These are phyloP conservation scores for Rhegmatorhina hoffmannsi DNA, from an alignment of 2,113 vertebrate genomes.

Conservation along the genomic window DNA sequence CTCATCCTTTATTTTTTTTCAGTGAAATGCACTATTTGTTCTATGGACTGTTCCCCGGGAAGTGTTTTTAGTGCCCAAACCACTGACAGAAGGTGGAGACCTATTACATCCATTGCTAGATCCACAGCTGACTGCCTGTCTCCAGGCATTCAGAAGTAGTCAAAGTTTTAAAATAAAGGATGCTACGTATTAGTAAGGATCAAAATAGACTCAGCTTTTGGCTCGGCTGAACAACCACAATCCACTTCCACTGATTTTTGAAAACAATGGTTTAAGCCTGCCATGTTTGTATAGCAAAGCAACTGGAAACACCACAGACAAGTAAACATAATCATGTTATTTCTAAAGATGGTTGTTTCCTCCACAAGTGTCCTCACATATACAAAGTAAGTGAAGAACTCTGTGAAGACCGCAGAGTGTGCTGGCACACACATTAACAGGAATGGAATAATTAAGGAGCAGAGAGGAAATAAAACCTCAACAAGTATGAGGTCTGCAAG, in stretches of 20 bases:
- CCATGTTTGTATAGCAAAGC: not conserved
- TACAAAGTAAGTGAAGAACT: not conserved
- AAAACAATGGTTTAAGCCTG: not conserved
- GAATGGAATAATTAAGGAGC: not conserved
- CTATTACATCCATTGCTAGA: not conserved
- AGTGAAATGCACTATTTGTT: not conserved
- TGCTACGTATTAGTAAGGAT: not conserved
- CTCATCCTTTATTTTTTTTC: not conserved
- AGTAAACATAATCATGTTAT: not conserved
- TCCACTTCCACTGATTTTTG: not conserved
- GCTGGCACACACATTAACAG: not conserved
- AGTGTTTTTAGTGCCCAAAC: not conserved
- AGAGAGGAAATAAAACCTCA: not conserved
- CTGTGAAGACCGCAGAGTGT: fast-evolving
- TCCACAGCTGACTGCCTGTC: not conserved
- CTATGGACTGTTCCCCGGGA: not conserved
- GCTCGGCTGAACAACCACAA: not conserved
- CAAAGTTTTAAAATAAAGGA: not conserved
- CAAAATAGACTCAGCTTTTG: fast-evolving
- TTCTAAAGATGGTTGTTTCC: not conserved
- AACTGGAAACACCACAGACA: not conserved
- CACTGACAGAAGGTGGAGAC: not conserved
- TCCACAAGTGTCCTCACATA: not conserved
- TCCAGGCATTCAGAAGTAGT: not conserved
- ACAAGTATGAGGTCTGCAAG: not conserved